phyloP scores from a whole-genome alignment of 2,113 vertebrate genomes.

The Apus apus region DNA sequence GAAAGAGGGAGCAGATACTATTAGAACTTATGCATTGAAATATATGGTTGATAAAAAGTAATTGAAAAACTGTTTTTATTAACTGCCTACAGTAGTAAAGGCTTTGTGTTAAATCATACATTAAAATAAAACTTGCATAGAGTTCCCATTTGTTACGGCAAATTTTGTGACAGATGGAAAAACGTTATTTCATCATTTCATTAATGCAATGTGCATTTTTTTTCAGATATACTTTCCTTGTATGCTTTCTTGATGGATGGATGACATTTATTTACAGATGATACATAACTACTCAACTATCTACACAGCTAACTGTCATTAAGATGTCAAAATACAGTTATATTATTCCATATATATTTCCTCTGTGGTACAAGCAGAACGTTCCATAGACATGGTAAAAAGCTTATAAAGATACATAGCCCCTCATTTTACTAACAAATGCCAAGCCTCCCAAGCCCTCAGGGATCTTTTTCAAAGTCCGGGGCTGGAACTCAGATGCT shows the following conservation, averaged over 20 bases:
- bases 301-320: not conserved
- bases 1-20: not conserved
- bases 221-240: constrained; percentile 21
- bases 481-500: not conserved
- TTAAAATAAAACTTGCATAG: not conserved
- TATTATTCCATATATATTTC: not conserved
- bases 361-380: not conserved
- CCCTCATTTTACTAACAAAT: not conserved
- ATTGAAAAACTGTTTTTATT: not conserved
- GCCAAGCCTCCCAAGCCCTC: not conserved
- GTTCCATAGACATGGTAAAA: not conserved
- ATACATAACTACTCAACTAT: not conserved
- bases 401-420: not conserved
- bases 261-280: constrained; percentile 29
- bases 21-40: not conserved
- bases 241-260: not conserved
- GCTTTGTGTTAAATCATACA: not conserved
- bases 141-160: not conserved
- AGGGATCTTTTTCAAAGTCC: not conserved
- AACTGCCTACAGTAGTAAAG: not conserved
- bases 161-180: constrained; percentile 35
- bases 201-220: constrained; percentile 44
- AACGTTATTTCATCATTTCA: not conserved
- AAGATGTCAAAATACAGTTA: not conserved
- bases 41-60: not conserved